Evolutionary conservation across 2,113 vertebrate genomes (phyloP), one percentile per base, ranked within the genome.

Genomic region (Arothron firmamentum): DNA sequence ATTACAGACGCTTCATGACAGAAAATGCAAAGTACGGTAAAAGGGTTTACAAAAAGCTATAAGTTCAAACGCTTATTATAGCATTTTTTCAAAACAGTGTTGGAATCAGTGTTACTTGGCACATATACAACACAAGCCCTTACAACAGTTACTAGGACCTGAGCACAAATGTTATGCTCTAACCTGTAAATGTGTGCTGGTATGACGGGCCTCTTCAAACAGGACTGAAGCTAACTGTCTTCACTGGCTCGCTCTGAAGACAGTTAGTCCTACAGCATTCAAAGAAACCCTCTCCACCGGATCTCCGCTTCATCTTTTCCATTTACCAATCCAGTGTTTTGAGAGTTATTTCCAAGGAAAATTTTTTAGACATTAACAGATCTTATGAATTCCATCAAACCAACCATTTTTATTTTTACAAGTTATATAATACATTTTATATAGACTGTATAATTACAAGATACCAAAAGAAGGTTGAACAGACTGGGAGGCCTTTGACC

Each of bases 361-460:
- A 57, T 63, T 51, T 67, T 67, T 70, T 21, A 67, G 52, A 63
- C 50, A 28, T 58, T 52, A 73, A 56, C 41, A 62, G 19, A n/a
- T 71, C 28, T 70, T 52, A 48, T 62, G 54, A 66, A 59, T 60
- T 58, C 50, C 68, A 58, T 77, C 51, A 63, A 72, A 66, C 50
- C 15, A 48, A 56, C 52, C 51, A 50, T 23, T 69, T 72, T 38
- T 54, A 60, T 75, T 74, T 70, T 58, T 13, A 61, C 38, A 48
- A 51, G 47, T 19, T 10, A 51, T 55, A 45, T 58, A 38, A 38
- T 38, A 38, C 34, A 9, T 38, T 38, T 38, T 38, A 38, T 38
- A 12, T 12, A 38, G 8, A 38, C 34, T 56, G 51, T 68, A 52
- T 75, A 70, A 78, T 75, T 72, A 67, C 53, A 4, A 25, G 48